Evolutionary conservation across 2,888 invertebrate species (phyloP).

Genomic region (Phragmatobia fuliginosa): DNA sequence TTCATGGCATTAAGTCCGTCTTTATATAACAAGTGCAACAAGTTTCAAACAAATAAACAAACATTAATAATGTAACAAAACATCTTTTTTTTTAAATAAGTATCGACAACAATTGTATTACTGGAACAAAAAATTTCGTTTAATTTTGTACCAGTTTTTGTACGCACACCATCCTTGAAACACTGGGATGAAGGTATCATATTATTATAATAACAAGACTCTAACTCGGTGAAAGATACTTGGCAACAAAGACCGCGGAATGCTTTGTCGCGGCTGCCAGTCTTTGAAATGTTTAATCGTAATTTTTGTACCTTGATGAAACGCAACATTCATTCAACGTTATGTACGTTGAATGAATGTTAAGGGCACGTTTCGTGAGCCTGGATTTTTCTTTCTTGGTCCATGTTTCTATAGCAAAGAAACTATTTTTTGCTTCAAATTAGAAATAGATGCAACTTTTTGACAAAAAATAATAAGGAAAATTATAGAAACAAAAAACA

Average conservation of each 20-base stretch:
- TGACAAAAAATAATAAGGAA: no score
- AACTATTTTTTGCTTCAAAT: no score
- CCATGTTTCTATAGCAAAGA: no score
- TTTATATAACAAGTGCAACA: no score
- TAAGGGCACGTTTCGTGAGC: not conserved
- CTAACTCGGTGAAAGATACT: conserved; percentile 4
- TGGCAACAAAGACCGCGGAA: conserved; percentile 22
- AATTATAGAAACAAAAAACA: no score
- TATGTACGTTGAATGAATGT: no score
- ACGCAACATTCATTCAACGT: not conserved
- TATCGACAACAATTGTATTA: not conserved
- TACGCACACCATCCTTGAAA: conserved; percentile 6
- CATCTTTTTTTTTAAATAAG: no score
- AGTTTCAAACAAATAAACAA: no score
- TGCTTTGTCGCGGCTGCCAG: conserved; percentile 24
- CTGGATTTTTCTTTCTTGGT: no score
- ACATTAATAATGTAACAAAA: no score
- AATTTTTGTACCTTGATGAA: not conserved
- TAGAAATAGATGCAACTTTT: no score
- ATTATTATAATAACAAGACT: conserved; percentile 2
- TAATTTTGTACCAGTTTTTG: not conserved
- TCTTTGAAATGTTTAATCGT: conserved; percentile 23
- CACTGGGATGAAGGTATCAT: conserved; percentile 1
- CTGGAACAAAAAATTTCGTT: not conserved
- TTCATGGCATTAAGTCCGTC: no score